A percentile compares a stretch with the other conserved stretches of the same genome.
These are phyloP conservation scores for Drepana falcataria DNA, from an alignment of 2,888 invertebrate species.

Conservation along the genomic window DNA sequence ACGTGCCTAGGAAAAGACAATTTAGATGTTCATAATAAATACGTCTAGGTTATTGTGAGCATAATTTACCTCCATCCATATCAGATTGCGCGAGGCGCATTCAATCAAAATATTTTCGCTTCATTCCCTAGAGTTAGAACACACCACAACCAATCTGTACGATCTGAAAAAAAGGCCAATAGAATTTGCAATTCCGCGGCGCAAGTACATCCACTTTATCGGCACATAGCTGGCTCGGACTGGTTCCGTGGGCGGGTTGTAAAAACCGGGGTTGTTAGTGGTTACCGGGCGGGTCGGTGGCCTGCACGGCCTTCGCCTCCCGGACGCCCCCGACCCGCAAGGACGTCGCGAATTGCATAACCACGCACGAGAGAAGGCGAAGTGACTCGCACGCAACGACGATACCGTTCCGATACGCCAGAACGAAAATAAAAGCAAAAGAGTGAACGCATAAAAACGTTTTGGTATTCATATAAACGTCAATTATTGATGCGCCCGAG, in stretches of 20 bases:
- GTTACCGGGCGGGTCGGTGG: slow-evolving; percentile 50
- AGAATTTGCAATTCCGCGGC: slow-evolving; percentile 39
- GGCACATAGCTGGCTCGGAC: slow-evolving; percentile 47
- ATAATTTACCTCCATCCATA: background rate
- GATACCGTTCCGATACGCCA: slow-evolving; percentile 54
- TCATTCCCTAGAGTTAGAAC: slow-evolving; percentile 9
- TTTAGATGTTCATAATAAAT: background rate
- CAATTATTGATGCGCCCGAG: slow-evolving; percentile 21
- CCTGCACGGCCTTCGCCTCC: slow-evolving; percentile 64
- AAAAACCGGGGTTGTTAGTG: slow-evolving; percentile 50
- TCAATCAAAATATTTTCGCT: slow-evolving; percentile 2
- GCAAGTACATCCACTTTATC: slow-evolving; percentile 53
- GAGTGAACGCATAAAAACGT: slow-evolving; percentile 24
- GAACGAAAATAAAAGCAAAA: slow-evolving; percentile 45
- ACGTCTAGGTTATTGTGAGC: background rate
- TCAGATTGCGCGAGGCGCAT: slow-evolving; percentile 1
- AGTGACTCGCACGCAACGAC: slow-evolving; percentile 49
- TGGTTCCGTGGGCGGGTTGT: slow-evolving; percentile 48
- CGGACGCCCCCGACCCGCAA: slow-evolving; percentile 46
- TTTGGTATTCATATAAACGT: slow-evolving; percentile 36
- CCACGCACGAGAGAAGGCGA: slow-evolving; percentile 17
- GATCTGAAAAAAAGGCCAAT: slow-evolving; percentile 29
- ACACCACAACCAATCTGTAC: slow-evolving; percentile 5
- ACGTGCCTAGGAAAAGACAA: background rate
- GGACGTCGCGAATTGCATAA: slow-evolving; percentile 74